Evolutionary conservation across 2,888 invertebrate species (phyloP).

Genomic region (Synergus laeviventris): DNA sequence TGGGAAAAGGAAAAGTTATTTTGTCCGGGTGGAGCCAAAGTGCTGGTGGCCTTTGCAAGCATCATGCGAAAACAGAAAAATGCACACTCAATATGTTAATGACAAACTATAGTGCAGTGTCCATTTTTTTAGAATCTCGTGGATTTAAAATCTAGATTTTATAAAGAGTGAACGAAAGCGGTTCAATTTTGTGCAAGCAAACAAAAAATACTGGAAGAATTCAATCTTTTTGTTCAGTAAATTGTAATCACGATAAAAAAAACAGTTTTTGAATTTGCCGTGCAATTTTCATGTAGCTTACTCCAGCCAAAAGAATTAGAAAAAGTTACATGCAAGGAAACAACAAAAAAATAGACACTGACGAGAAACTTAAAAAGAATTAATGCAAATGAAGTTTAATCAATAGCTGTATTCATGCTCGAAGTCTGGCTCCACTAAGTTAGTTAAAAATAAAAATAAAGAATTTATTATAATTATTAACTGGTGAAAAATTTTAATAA

Average conservation of each 20-base stretch:
- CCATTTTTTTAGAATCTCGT: slow-evolving; percentile 58
- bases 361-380: slow-evolving; percentile 48
- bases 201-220: background rate
- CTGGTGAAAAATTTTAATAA: background rate
- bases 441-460: slow-evolving; percentile 3
- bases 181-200: background rate
- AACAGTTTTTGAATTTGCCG: slow-evolving; percentile 21
- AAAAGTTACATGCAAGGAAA: slow-evolving; percentile 38
- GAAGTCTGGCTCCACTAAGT: background rate
- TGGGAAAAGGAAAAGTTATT: slow-evolving; percentile 55
- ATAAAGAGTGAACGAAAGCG: background rate
- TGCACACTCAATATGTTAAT: slow-evolving; percentile 72
- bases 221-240: background rate
- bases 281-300: slow-evolving; percentile 34
- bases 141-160: background rate
- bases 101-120: slow-evolving; percentile 65
- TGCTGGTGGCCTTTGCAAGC: slow-evolving; percentile 74
- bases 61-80: slow-evolving; percentile 75
- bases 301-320: slow-evolving; percentile 13
- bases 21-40: slow-evolving; percentile 73
- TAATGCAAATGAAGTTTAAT: slow-evolving; percentile 45
- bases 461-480: background rate
- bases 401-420: slow-evolving; percentile 56
- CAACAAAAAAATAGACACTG: slow-evolving; percentile 67
- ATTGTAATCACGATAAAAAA: background rate